These are phyloP conservation scores for Pollenia labialis DNA, from an alignment of 2,888 invertebrate species.

Conservation along the genomic window DNA sequence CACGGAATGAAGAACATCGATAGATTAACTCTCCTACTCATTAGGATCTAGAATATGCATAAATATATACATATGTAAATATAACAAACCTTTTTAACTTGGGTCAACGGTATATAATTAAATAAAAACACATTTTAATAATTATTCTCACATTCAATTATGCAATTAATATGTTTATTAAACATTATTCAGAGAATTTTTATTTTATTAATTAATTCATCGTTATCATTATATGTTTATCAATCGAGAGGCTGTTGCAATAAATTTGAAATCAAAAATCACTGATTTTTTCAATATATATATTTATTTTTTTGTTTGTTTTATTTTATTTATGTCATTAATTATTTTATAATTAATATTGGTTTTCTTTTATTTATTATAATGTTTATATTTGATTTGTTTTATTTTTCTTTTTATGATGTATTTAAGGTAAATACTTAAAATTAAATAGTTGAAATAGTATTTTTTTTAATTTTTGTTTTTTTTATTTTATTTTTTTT, in stretches of 20 bases:
- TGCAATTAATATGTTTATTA: constrained; percentile 63
- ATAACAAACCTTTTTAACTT: no score
- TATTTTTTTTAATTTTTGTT: constrained; percentile 21
- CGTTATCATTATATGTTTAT: constrained; percentile 13
- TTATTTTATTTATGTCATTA: constrained; percentile 44
- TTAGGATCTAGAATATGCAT: no score
- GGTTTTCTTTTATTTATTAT: constrained; percentile 40
- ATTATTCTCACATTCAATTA: constrained; percentile 70
- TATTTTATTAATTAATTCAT: constrained; percentile 26
- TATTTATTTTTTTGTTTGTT: constrained; percentile 23
- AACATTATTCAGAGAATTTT: constrained; percentile 40
- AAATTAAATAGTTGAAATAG: constrained; percentile 66
- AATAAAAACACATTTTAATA: constrained; percentile 56
- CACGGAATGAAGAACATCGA: no score
- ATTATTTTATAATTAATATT: constrained; percentile 63
- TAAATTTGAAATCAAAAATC: constrained; percentile 55
- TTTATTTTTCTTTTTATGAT: constrained; percentile 39
- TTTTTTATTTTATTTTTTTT: constrained; percentile 30
- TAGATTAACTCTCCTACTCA: no score
- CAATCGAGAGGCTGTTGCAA: constrained; percentile 53
- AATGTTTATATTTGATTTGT: constrained; percentile 33
- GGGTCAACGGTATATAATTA: background rate
- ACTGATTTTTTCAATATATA: constrained; percentile 40
- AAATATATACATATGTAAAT: no score
- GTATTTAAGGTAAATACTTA: constrained; percentile 61